phyloP scores from a whole-genome alignment of 2,113 vertebrate species.

The Bothrops jararaca region DNA sequence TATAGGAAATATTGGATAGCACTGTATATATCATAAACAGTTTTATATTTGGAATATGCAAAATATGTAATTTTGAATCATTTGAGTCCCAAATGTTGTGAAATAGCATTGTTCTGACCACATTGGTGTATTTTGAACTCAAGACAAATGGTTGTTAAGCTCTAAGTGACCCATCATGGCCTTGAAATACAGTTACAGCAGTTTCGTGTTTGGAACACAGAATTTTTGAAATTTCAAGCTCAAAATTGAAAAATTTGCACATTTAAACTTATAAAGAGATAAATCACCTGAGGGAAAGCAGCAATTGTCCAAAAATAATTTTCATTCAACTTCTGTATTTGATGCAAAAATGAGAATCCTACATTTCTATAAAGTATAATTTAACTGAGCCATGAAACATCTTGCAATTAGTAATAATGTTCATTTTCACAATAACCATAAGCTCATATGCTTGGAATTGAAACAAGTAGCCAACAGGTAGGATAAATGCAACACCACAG shows the following conservation, averaged over 20 bases:
- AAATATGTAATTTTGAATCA: background rate
- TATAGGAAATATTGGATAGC: background rate
- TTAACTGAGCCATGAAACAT: background rate
- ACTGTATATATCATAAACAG: background rate
- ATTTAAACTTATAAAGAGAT: background rate
- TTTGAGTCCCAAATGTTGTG: background rate
- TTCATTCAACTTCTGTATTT: background rate
- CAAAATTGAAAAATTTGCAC: background rate
- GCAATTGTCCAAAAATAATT: background rate
- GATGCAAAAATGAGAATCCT: background rate
- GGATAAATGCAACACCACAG: background rate
- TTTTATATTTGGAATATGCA: background rate
- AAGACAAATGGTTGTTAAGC: background rate
- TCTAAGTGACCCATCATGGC: background rate
- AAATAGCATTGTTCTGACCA: background rate
- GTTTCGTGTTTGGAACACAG: background rate
- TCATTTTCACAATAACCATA: background rate
- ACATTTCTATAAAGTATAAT: background rate
- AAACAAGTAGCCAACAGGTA: background rate
- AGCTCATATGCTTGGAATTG: background rate
- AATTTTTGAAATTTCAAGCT: background rate
- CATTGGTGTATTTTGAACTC: background rate
- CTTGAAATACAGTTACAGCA: background rate
- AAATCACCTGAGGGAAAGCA: background rate
- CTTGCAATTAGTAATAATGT: background rate